Evolutionary conservation across 2,888 invertebrate species (phyloP).

Genomic region (Pterostichus madidus): DNA sequence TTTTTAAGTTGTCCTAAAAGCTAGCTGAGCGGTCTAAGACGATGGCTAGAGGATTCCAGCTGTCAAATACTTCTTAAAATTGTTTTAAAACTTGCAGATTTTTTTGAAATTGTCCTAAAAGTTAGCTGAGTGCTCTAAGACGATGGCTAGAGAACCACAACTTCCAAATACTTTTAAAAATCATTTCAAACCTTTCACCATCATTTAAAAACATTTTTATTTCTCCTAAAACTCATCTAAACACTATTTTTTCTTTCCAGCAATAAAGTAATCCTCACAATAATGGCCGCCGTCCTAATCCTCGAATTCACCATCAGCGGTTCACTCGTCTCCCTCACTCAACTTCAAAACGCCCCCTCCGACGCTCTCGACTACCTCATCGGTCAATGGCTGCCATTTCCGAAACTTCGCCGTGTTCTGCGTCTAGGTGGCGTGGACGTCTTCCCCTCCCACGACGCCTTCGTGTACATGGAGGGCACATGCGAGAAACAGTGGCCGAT

Average conservation of each 20-base stretch:
- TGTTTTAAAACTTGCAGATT: too few relatives aligned
- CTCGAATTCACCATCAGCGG: conserved; percentile 79
- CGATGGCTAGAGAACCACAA: not conserved
- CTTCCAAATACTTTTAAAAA: not conserved
- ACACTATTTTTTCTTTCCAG: not conserved
- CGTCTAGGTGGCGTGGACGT: conserved; percentile 86
- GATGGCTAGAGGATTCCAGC: too few relatives aligned
- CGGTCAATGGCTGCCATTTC: conserved; percentile 81
- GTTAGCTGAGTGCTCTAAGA: too few relatives aligned
- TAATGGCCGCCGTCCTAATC: conserved; percentile 80
- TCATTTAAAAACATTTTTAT: too few relatives aligned
- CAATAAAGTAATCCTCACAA: conserved; percentile 76
- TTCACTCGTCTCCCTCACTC: conserved; percentile 76
- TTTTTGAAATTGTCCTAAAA: too few relatives aligned
- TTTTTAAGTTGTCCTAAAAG: too few relatives aligned
- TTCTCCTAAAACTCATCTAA: too few relatives aligned
- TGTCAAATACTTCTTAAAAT: too few relatives aligned
- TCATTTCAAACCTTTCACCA: not conserved
- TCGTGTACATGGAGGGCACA: conserved; percentile 84
- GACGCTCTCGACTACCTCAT: conserved; percentile 81
- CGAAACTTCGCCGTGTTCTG: conserved; percentile 79
- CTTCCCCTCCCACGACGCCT: conserved; percentile 89
- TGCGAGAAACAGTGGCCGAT: conserved; percentile 86
- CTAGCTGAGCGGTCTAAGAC: too few relatives aligned
- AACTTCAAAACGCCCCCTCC: conserved; percentile 83